Base-by-base conservation (phyloP, 2,888 invertebrate genomes). In the Acleris cristana region DNA sequence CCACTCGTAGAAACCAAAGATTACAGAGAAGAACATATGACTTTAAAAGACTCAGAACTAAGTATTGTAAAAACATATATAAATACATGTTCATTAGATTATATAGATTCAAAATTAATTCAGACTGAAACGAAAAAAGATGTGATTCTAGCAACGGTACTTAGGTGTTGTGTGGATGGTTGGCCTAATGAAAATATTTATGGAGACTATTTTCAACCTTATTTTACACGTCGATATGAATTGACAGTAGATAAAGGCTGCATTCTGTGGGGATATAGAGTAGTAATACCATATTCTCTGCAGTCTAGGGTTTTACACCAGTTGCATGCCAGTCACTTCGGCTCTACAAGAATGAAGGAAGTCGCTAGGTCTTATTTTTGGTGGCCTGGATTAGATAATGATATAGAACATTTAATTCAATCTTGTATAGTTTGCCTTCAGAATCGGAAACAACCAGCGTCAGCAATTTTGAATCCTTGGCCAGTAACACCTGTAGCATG, bases 301-400 rank as follows among this genome's bases (percentile, higher is more conserved):
- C 62, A 63, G 44, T 53, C 57, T 14, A 12, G 23, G 23, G 59
- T 71, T n/a, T 34, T 71, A 26, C 57, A 64, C 48, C 56, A 61
- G 2, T 44, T 71, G 52, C 71, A 72, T 65, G 69, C 69, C 7
- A 57, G 58, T 8, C 71, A 70, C 57, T 51, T 58, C 58, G 71
- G 71, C 5, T 64, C 70, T 14, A 61, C 21, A 12, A 52, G 60
- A 21, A 65, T 67, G 18, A 57, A 69, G 30, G 12, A 62, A 18
- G 48, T 65, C 14, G 54, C 65, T 8, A 63, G 69, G 34, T 52
- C 53, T 14, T 69, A 69, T 53, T 57, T 58, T 14, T 69, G 65
- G 65, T 69, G 58, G 58, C 26, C 59, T 51, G 26, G 19, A 2
- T 21, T 69, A 8, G 63, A 69, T 51, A 21, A 30, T 10, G 62